Base-by-base conservation (phyloP, 2,797 vertebrate species). In the Esox lucius region DNA sequence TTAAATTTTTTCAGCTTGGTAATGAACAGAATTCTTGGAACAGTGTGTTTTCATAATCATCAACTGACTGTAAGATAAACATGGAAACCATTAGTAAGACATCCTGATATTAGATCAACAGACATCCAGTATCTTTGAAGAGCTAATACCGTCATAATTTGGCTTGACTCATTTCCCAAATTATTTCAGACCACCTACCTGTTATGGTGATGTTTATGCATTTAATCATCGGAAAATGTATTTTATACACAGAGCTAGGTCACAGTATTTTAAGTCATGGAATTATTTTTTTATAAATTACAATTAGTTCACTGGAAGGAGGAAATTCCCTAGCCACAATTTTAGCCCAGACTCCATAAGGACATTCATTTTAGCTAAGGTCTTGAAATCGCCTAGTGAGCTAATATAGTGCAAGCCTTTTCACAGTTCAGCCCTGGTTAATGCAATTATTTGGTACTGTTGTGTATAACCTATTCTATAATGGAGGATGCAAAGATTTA, bases 101-200 rank as follows among this genome's bases (percentile, higher is more conserved):
- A 53, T 75, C 24, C 51, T 71, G 64, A 72, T 75, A 78, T 76
- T 75, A 75, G 71, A 75, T 72, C 74, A 79, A 67, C 70, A 39
- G 13, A 48, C 56, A 65, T 70, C 66, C 71, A 42, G 73, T 33
- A 19, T 26, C 42, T 71, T 70, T 26, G 73, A 71, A 31, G 42
- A 46, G 22, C 39, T 48, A 69, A 24, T 28, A 39, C 69, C 31
- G 22, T 70, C 33, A 62, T 48, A 35, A 4, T 51, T 16, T 65
- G 62, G 28, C 4, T 28, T 26, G 13, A 28, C 28, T 65, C 31
- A 16, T 65, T 65, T 11, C 62, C 28, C 12, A 65, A 62, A 65
- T 26, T 3, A 15, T 15, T 65, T 8, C 3, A 16, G 26, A 65
- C 62, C 26, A 64, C 26, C 26, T 31, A 65, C 28, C 26, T 15